These are phyloP conservation scores for Drosophila histrio DNA, from an alignment of 2,888 invertebrate species.

Conservation along the genomic window DNA sequence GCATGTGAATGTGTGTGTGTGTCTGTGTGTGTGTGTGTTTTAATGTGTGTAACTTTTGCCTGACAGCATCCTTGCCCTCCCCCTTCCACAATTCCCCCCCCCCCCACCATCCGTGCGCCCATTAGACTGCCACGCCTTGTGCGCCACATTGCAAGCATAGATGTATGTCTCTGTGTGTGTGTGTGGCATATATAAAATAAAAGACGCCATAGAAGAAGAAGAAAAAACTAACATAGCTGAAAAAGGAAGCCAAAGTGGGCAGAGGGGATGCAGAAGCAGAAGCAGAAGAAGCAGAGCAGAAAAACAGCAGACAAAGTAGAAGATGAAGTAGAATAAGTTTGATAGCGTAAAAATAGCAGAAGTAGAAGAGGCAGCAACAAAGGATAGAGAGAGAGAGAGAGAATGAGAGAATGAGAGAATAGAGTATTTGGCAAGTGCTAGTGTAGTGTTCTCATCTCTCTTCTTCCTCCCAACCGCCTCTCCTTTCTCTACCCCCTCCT, in stretches of 20 bases:
- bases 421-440: neutral
- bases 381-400: neutral
- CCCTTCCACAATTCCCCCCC: neutral
- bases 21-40: neutral
- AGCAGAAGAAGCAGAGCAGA: neutral
- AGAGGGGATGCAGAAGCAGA: neutral
- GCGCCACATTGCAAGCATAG: conserved; percentile 48
- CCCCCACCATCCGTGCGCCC: neutral
- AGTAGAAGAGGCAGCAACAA: neutral
- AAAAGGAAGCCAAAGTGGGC: conserved; percentile 9
- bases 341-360: conserved; percentile 3
- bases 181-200: conserved; percentile 53
- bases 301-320: neutral
- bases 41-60: conserved; percentile 28
- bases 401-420: neutral
- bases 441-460: neutral
- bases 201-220: conserved; percentile 34
- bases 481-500: neutral
- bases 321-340: neutral
- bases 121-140: conserved; percentile 48
- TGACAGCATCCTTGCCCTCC: conserved; percentile 40
- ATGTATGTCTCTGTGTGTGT: conserved; percentile 15
- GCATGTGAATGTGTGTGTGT: neutral
- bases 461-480: neutral
- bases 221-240: conserved; percentile 24